phyloP scores from a whole-genome alignment of 2,888 invertebrate species.

The Pecten maximus region DNA sequence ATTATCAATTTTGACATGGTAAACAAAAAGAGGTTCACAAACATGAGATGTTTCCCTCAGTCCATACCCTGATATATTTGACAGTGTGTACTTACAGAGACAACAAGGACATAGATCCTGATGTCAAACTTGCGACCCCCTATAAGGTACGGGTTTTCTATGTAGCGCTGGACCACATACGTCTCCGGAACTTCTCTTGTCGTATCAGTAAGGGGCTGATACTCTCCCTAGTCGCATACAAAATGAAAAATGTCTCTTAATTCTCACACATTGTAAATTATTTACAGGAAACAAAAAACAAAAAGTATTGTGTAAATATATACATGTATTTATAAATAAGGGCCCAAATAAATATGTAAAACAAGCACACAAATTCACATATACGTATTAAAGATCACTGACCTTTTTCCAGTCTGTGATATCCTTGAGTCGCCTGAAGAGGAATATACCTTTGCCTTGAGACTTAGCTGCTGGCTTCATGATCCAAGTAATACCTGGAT shows the following conservation, averaged over 20 bases:
- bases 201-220: slow-evolving; percentile 78
- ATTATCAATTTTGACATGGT: too few relatives aligned
- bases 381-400: not conserved
- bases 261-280: not conserved
- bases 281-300: too few relatives aligned
- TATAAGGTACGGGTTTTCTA: slow-evolving; percentile 86
- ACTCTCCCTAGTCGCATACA: slow-evolving; percentile 72
- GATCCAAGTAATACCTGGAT: slow-evolving; percentile 86
- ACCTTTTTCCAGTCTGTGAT: slow-evolving; percentile 85
- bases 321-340: too few relatives aligned
- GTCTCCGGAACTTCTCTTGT: slow-evolving; percentile 79
- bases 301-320: too few relatives aligned
- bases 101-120: slow-evolving; percentile 86
- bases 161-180: slow-evolving; percentile 86
- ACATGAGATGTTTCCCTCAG: too few relatives aligned
- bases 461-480: slow-evolving; percentile 87
- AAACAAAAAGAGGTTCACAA: too few relatives aligned
- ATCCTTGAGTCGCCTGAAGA: slow-evolving; percentile 85
- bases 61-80: too few relatives aligned
- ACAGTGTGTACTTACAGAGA: slow-evolving; percentile 83
- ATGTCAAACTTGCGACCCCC: slow-evolving; percentile 87
- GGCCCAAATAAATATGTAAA: slow-evolving; percentile 80
- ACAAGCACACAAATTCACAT: too few relatives aligned
- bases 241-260: not conserved
- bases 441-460: slow-evolving; percentile 86